These are phyloP conservation scores for Drosophila novamexicana DNA, from an alignment of 1,140 invertebrate species.

Conservation along the genomic window DNA sequence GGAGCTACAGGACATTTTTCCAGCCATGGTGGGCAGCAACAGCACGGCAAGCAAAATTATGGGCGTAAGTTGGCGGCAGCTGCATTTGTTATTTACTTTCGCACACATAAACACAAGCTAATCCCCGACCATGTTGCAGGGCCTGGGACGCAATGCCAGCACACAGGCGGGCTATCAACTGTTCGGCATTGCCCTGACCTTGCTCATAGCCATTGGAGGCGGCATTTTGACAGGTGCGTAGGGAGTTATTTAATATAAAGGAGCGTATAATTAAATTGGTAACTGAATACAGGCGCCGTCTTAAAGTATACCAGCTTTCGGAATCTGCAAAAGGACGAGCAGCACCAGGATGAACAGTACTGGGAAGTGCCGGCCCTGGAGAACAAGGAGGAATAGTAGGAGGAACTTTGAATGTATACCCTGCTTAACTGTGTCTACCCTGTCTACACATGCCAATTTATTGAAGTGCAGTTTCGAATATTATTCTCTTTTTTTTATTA, in stretches of 20 bases:
- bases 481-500: conserved; percentile 18
- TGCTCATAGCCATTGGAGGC: conserved; percentile 89
- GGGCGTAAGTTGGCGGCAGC: conserved; percentile 66
- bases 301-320: conserved; percentile 84
- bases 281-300: conserved; percentile 82
- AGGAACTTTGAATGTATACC: conserved; percentile 40
- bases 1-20: conserved; percentile 87
- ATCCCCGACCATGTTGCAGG: conserved; percentile 65
- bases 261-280: background rate
- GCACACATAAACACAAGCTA: conserved; percentile 9
- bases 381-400: conserved; percentile 80
- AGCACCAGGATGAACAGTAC: conserved; percentile 86
- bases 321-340: conserved; percentile 85
- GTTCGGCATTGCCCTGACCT: conserved; percentile 89
- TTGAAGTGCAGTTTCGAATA: conserved; percentile 28
- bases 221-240: conserved; percentile 91
- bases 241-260: background rate
- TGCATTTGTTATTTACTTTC: background rate
- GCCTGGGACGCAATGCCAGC: conserved; percentile 87
- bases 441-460: background rate
- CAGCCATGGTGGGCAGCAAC: conserved; percentile 84
- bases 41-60: conserved; percentile 68
- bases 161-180: conserved; percentile 93
- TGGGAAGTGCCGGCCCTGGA: conserved; percentile 85
- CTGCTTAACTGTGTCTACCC: conserved; percentile 34